Percentiles rank a stretch among this genome's conserved stretches.
phyloP scores from a whole-genome alignment of 1,140 invertebrate genomes.

The Paralvinella palmiformis region DNA sequence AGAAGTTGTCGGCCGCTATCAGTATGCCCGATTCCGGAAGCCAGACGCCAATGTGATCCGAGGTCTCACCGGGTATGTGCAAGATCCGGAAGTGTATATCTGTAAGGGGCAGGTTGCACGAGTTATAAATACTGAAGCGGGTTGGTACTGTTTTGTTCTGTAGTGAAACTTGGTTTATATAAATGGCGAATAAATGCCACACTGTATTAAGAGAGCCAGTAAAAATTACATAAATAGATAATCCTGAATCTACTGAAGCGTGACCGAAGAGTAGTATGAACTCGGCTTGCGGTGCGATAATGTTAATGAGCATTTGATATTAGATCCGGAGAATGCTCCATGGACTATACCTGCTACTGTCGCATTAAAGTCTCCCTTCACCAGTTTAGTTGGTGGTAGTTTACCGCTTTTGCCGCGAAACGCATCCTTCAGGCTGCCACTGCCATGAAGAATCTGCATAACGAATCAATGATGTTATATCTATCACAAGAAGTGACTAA shows the following conservation, averaged over 20 bases:
- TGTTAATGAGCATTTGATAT: no score
- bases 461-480: no score
- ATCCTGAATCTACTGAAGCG: neutral
- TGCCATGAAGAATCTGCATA: no score
- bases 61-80: conserved; percentile 40
- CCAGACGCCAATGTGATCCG: conserved; percentile 40
- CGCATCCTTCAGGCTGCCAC: no score
- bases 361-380: no score
- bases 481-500: no score
- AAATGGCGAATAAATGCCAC: neutral
- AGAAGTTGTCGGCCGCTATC: conserved; percentile 34
- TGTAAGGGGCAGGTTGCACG: no score
- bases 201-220: neutral
- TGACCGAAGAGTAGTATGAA: neutral
- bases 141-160: neutral
- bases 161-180: neutral
- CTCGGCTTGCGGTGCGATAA: no score
- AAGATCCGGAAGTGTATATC: conserved; percentile 28
- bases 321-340: no score
- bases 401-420: no score
- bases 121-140: neutral
- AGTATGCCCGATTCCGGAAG: conserved; percentile 26
- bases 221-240: neutral
- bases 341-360: no score
- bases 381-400: no score